Evolutionary conservation across 1,140 invertebrate species (phyloP), one percentile per base, ranked within the genome.

Genomic region (Drosophila prosaltans): DNA sequence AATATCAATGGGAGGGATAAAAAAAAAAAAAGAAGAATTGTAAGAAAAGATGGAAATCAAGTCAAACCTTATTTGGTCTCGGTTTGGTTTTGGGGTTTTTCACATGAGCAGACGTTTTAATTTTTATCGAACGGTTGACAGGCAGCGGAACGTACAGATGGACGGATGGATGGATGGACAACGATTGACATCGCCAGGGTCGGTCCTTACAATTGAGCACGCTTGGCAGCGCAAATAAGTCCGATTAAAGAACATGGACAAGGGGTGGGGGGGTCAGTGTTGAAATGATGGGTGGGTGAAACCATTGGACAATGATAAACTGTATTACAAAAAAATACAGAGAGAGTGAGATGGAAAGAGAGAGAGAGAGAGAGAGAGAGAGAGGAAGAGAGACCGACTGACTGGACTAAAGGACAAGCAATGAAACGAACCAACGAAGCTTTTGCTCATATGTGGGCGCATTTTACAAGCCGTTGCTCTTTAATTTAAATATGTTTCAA

Each of bases 401-500:
- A 36, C 41, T 51, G 32, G 21, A 16, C 54, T 54, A 54, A 54
- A 30, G 26, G 51, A 54, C 51, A 54, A 26, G 43, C 55, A 59
- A 40, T 64, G 57, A 63, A 45, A 65, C 54, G 11, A 26, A n/a
- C 10, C 45, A 8, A 11, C 30, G 24, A 21, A 26, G 32, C 32
- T 57, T 39, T 48, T 30, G 24, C 45, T 63, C 61, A 63, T 63
- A 30, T 65, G 63, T 65, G 77, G 72, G 57, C 74, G 84, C 78
- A 89, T 89, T 89, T 89, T 40, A 89, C 84, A 89, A 89, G 69
- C 84, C 78, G 80, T 39, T 89, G 84, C 84, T 78, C 59, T 82
- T 89, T 89, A 89, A 81, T 89, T 89, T 89, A 84, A 89, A 89
- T 84, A 84, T 89, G 84, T 89, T 89, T 80, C 84, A 89, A 73